Percentiles rank a stretch among this genome's conserved stretches.
phyloP scores from a whole-genome alignment of 2,797 vertebrate species.

The Acanthis flammea region DNA sequence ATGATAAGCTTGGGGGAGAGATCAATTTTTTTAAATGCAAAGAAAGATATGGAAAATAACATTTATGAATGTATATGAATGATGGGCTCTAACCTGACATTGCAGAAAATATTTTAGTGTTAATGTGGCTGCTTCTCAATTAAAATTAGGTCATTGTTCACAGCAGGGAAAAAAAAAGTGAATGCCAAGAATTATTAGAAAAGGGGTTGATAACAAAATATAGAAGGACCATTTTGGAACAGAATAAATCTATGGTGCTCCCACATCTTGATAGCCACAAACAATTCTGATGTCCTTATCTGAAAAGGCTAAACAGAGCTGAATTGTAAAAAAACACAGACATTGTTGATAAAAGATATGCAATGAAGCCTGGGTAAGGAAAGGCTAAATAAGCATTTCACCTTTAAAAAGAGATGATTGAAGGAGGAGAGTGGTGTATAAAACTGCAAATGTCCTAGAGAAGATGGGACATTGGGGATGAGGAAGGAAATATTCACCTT shows the following conservation, averaged over 20 bases:
- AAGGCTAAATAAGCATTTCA: not conserved
- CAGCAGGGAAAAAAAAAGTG: not conserved
- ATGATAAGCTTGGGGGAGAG: not conserved
- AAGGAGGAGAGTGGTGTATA: not conserved
- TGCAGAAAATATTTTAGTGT: not conserved
- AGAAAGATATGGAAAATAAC: not conserved
- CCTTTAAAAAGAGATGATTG: not conserved
- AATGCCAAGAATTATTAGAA: not conserved
- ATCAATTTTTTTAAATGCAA: not conserved
- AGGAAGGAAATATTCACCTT: not conserved
- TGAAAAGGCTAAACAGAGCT: not conserved
- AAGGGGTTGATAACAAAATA: not conserved
- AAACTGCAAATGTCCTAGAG: not conserved
- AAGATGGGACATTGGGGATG: not conserved
- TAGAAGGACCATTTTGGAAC: not conserved
- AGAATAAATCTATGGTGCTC: not conserved
- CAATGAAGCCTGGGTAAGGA: not conserved
- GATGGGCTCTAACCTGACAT: not conserved
- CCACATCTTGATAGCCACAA: not conserved
- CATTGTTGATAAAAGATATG: not conserved
- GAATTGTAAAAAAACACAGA: not conserved
- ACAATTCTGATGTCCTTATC: not conserved
- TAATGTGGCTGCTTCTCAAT: not conserved
- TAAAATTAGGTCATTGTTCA: not conserved
- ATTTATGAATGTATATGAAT: not conserved